Conservation (phyloP, 2,888 invertebrate genomes). For the Orthosia cruda region DNA sequence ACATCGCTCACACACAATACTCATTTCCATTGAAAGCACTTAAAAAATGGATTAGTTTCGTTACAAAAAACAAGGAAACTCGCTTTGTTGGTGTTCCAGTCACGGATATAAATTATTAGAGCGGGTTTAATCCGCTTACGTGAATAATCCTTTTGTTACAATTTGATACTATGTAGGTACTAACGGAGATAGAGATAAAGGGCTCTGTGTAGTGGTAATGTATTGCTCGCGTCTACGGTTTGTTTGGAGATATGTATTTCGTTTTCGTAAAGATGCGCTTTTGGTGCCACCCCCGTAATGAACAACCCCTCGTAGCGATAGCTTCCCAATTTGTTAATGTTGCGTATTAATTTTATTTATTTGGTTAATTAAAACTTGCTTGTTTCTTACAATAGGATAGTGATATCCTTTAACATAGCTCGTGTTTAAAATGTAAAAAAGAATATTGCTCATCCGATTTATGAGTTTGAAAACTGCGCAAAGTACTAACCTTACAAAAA, state of each 20-base stretch:
- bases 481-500: slow-evolving; percentile 13
- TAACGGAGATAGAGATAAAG: slow-evolving; percentile 74
- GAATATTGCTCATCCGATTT: slow-evolving; percentile 30
- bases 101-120: slow-evolving; percentile 80
- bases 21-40: slow-evolving; percentile 80
- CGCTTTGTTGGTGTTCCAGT: slow-evolving; percentile 68
- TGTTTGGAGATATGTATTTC: slow-evolving; percentile 71
- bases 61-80: slow-evolving; percentile 73
- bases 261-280: slow-evolving; percentile 71
- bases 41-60: slow-evolving; percentile 76
- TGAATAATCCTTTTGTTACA: slow-evolving; percentile 82
- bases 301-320: slow-evolving; percentile 65
- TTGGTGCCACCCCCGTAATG: slow-evolving; percentile 60
- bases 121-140: slow-evolving; percentile 78
- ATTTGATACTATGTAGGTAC: slow-evolving; percentile 73
- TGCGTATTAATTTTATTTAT: slow-evolving; percentile 64
- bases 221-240: slow-evolving; percentile 72
- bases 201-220: slow-evolving; percentile 73
- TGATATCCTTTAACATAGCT: slow-evolving; percentile 15
- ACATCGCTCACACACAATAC: slow-evolving; percentile 74
- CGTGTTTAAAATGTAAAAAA: slow-evolving; percentile 17
- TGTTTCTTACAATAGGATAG: slow-evolving; percentile 11
- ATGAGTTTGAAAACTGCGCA: slow-evolving; percentile 25
- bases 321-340: slow-evolving; percentile 65
- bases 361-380: slow-evolving; percentile 58